Conservation (phyloP, 2,888 invertebrate genomes). For the Dasysyrphus albostriatus region DNA sequence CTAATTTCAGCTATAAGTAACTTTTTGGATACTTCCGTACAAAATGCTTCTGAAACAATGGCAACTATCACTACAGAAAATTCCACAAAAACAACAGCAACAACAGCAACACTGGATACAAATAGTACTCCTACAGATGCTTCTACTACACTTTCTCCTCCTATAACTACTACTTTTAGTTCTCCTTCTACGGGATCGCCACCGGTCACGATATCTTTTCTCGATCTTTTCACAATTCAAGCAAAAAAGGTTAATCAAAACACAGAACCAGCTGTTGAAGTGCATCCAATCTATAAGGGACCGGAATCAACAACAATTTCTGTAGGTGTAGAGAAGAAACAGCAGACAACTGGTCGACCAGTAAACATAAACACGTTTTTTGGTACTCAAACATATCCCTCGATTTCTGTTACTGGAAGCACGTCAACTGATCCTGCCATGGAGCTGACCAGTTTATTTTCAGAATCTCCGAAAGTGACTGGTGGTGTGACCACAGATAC, state of each 20-base stretch:
- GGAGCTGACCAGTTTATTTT: slow-evolving; percentile 37
- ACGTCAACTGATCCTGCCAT: slow-evolving; percentile 55
- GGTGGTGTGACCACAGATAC: slow-evolving; percentile 61
- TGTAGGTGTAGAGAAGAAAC: slow-evolving; percentile 2
- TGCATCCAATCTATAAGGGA: slow-evolving; percentile 75
- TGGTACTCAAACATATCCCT: slow-evolving; percentile 61
- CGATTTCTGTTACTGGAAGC: slow-evolving; percentile 51
- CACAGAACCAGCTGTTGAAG: slow-evolving; percentile 60
- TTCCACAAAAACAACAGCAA: slow-evolving; percentile 41
- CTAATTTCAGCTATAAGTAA: slow-evolving; percentile 76
- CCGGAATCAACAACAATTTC: slow-evolving; percentile 66
- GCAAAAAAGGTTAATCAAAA: slow-evolving; percentile 74
- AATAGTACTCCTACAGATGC: slow-evolving; percentile 56
- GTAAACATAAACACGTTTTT: slow-evolving; percentile 43
- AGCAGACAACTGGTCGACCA: slow-evolving; percentile 31
- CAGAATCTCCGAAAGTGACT: slow-evolving; percentile 42
- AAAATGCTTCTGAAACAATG: slow-evolving; percentile 76
- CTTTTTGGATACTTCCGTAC: slow-evolving; percentile 78
- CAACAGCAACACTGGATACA: slow-evolving; percentile 62
- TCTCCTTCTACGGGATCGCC: slow-evolving; percentile 64
- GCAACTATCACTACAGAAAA: slow-evolving; percentile 58
- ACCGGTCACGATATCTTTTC: slow-evolving; percentile 76
- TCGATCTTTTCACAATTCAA: slow-evolving; percentile 77
- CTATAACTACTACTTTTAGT: slow-evolving; percentile 51
- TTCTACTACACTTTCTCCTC: slow-evolving; percentile 56